phyloP scores from a whole-genome alignment of 2,888 invertebrate genomes.

The Epinotia nisella region DNA sequence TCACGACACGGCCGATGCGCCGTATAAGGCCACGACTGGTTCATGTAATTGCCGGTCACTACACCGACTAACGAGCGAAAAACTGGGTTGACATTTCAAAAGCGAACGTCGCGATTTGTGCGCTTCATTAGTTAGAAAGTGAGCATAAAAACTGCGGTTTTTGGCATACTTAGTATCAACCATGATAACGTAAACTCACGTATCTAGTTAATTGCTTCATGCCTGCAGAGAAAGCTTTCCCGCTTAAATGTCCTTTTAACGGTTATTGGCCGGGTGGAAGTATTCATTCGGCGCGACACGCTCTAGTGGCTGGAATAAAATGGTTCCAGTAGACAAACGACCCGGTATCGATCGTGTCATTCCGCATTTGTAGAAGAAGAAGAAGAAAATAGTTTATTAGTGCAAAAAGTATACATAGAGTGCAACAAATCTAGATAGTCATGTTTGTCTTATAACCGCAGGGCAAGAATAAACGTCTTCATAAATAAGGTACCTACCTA shows the following conservation, averaged over 20 bases:
- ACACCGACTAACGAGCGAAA: slow-evolving; percentile 48
- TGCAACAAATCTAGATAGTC: too few species aligned
- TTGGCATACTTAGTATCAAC: slow-evolving; percentile 50
- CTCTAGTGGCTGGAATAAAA: slow-evolving; percentile 75
- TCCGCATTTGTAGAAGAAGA: slow-evolving; percentile 57
- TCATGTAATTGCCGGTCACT: slow-evolving; percentile 51
- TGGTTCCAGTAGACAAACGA: slow-evolving; percentile 63
- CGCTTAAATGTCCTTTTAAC: slow-evolving; percentile 74
- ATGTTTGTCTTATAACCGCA: slow-evolving; percentile 4
- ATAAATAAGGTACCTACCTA: slow-evolving; percentile 20
- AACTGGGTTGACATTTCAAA: slow-evolving; percentile 63
- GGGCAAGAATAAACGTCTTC: slow-evolving; percentile 19
- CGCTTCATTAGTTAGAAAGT: slow-evolving; percentile 51
- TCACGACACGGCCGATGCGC: slow-evolving; percentile 67
- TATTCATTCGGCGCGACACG: slow-evolving; percentile 71
- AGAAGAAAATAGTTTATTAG: too few species aligned
- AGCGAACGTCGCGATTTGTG: slow-evolving; percentile 50
- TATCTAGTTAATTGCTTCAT: slow-evolving; percentile 64
- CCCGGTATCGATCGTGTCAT: slow-evolving; percentile 58
- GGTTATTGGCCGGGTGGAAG: slow-evolving; percentile 79
- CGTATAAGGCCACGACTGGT: slow-evolving; percentile 49
- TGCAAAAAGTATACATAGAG: too few species aligned
- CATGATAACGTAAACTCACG: slow-evolving; percentile 36
- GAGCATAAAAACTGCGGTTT: slow-evolving; percentile 53
- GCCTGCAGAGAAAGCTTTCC: slow-evolving; percentile 71